These are phyloP conservation scores for Isurus oxyrinchus DNA, from an alignment of 2,113 vertebrate genomes.

Conservation along the genomic window DNA sequence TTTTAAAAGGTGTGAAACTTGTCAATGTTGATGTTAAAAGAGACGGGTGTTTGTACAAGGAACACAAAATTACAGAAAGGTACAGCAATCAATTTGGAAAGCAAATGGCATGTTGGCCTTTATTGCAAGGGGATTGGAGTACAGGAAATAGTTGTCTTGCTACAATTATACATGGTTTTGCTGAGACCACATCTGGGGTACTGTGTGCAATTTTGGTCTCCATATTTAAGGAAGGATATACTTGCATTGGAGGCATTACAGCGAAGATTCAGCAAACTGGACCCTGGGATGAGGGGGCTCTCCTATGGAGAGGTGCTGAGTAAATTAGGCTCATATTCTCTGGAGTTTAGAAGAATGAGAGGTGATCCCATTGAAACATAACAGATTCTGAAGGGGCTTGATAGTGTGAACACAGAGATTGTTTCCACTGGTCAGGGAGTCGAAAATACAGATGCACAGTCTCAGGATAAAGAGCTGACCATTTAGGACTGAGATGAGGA, in stretches of 20 bases:
- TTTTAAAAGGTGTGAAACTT: no score
- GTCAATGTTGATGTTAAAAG: no score
- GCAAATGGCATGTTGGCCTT: not conserved
- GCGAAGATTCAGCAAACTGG: no score
- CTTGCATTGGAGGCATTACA: not conserved
- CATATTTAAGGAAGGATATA: not conserved
- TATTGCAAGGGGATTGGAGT: not conserved
- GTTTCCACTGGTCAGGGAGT: no score
- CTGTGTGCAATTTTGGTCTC: not conserved
- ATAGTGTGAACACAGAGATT: no score
- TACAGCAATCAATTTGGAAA: not conserved
- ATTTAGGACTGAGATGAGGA: no score
- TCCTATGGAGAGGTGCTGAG: not conserved
- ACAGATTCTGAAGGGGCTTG: no score
- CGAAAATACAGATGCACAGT: no score
- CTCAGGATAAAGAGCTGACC: no score
- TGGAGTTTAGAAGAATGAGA: no score
- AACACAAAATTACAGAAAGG: not conserved
- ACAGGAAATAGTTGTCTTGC: not conserved
- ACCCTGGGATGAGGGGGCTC: not conserved
- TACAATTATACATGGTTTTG: not conserved
- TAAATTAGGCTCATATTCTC: not conserved
- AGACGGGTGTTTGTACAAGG: no score
- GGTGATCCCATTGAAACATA: no score
- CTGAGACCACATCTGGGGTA: not conserved